Percentiles rank a stretch among this genome's conserved stretches.
Evolutionary conservation across 2,797 vertebrate genomes (phyloP).

Genomic region (Gobio occitaniae): DNA sequence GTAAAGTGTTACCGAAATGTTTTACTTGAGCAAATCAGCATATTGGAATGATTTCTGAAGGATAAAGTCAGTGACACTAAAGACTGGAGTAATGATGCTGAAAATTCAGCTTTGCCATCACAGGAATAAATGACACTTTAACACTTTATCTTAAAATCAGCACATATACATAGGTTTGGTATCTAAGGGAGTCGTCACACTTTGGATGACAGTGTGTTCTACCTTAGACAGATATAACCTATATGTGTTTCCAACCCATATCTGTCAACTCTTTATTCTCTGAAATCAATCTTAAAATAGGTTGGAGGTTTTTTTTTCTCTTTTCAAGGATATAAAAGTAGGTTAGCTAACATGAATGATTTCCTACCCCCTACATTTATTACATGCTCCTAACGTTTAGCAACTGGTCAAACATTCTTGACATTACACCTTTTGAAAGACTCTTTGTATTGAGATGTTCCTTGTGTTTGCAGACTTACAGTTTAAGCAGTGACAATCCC

Average conservation of each 20-base stretch:
- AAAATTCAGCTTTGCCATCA: background rate
- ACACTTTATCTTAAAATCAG: background rate
- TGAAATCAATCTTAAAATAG: slow-evolving; percentile 27
- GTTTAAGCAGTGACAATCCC: slow-evolving; percentile 27
- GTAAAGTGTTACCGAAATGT: too few relatives aligned
- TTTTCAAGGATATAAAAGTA: slow-evolving; percentile 1
- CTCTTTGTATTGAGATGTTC: slow-evolving; percentile 16
- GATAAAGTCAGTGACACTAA: background rate
- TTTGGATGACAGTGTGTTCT: slow-evolving; percentile 50
- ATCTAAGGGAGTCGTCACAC: slow-evolving; percentile 6
- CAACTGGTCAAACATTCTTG: slow-evolving; percentile 8
- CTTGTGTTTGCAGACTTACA: slow-evolving; percentile 14
- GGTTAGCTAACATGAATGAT: background rate
- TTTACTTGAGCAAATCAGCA: background rate
- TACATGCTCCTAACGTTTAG: background rate
- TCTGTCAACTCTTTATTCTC: slow-evolving; percentile 9
- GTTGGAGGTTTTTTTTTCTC: background rate
- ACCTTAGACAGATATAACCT: background rate
- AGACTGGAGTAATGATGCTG: background rate
- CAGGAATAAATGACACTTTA: background rate
- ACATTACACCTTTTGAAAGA: slow-evolving; percentile 18
- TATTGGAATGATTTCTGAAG: background rate
- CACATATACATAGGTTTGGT: slow-evolving; percentile 59
- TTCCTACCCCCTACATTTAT: background rate
- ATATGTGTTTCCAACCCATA: slow-evolving; percentile 9